Percentiles rank a stretch among this genome's conserved stretches.
Evolutionary conservation across 2,113 vertebrate genomes (phyloP).

Genomic region (Leucopternis melanops): DNA sequence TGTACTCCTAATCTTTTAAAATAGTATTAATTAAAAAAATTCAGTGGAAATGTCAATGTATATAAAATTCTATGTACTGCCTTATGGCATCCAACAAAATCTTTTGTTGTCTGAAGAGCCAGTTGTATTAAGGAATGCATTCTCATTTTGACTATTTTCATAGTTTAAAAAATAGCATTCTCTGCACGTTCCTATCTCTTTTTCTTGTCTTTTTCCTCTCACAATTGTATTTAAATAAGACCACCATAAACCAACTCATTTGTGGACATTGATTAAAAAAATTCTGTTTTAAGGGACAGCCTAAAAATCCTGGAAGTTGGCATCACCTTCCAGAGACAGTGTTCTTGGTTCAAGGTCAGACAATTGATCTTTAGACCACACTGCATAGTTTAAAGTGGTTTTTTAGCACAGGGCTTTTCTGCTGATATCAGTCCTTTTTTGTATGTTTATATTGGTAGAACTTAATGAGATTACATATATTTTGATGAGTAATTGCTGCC

Average conservation of each 20-base stretch:
- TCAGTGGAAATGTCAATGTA: not conserved
- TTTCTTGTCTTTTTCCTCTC: not conserved
- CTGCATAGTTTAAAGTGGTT: not conserved
- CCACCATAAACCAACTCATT: not conserved
- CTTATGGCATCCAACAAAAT: not conserved
- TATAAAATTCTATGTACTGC: not conserved
- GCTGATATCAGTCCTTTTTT: not conserved
- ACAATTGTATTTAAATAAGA: not conserved
- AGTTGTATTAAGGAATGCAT: not conserved
- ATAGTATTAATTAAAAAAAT: not conserved
- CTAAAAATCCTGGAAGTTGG: not conserved
- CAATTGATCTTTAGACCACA: not conserved
- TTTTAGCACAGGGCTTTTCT: not conserved
- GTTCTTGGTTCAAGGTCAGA: not conserved
- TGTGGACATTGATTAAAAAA: not conserved
- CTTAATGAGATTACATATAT: not conserved
- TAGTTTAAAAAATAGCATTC: not conserved
- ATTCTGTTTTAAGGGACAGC: not conserved
- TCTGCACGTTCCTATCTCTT: not conserved
- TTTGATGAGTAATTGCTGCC: slow-evolving; percentile 7
- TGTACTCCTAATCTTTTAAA: not conserved
- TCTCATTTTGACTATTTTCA: not conserved
- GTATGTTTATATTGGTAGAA: not conserved
- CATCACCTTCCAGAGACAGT: not conserved
- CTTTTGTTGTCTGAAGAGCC: not conserved